phyloP scores from a whole-genome alignment of 1,140 invertebrate species.

The Lineus longissimus region DNA sequence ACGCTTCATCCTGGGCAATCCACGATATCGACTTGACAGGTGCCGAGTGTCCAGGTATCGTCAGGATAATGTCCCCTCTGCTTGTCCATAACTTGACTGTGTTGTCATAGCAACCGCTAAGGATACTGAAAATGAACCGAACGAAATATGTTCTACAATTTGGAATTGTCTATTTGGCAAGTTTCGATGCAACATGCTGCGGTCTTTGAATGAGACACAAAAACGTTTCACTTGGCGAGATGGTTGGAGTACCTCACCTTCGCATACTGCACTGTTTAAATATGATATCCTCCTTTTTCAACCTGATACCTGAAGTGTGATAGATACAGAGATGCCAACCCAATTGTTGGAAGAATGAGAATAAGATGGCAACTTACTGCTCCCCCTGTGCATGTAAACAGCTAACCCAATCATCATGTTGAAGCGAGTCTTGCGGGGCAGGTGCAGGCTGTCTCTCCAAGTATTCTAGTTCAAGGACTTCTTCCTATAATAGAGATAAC shows the following conservation, averaged over 20 bases:
- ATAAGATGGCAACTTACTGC: slow-evolving; percentile 68
- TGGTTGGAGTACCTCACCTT: too few species aligned
- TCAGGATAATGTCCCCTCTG: slow-evolving; percentile 77
- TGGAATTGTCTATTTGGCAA: too few species aligned
- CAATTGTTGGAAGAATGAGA: too few species aligned
- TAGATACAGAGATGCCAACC: too few species aligned
- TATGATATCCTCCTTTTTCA: too few species aligned
- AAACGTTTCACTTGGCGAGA: too few species aligned
- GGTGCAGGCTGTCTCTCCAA: slow-evolving; percentile 82
- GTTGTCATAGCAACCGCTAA: slow-evolving; percentile 94
- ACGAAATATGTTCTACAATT: slow-evolving; percentile 1
- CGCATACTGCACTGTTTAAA: too few species aligned
- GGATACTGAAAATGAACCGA: slow-evolving; percentile 63
- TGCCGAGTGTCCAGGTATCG: slow-evolving; percentile 79
- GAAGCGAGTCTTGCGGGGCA: slow-evolving; percentile 80
- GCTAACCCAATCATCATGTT: slow-evolving; percentile 96
- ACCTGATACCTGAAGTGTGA: too few species aligned
- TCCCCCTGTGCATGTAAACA: slow-evolving; percentile 64
- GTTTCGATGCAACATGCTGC: too few species aligned
- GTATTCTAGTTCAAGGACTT: slow-evolving; percentile 82
- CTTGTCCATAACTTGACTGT: slow-evolving; percentile 83
- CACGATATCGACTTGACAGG: slow-evolving; percentile 84
- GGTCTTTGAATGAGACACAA: too few species aligned
- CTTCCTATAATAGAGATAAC: slow-evolving; percentile 41
- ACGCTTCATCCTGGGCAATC: slow-evolving; percentile 61